Percentiles rank a stretch among this genome's conserved stretches.
These are phyloP conservation scores for Petrocephalus microphthalmus DNA, from an alignment of 2,113 vertebrate genomes.

Conservation along the genomic window DNA sequence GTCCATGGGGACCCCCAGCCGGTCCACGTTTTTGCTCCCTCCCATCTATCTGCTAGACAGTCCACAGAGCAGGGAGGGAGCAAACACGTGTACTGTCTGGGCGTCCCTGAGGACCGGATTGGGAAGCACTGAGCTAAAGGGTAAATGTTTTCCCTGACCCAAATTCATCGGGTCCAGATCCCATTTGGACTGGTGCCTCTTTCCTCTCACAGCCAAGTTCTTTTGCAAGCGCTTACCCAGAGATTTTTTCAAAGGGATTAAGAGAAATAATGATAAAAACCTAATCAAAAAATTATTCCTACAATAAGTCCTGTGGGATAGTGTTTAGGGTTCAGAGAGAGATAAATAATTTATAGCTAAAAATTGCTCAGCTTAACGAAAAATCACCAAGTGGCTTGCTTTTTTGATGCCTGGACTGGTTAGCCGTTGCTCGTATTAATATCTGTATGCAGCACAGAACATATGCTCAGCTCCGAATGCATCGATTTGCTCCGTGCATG, in stretches of 20 bases:
- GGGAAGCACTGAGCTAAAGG: background rate
- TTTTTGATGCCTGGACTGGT: background rate
- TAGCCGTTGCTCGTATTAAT: background rate
- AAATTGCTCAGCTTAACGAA: background rate
- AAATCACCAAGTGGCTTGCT: background rate
- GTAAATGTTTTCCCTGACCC: background rate
- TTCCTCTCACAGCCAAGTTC: background rate
- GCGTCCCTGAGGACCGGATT: background rate
- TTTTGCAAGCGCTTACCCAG: background rate
- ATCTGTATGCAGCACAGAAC: background rate
- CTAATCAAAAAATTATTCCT: background rate
- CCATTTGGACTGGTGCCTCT: background rate
- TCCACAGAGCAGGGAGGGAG: background rate
- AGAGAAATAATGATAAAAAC: background rate
- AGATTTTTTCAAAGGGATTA: background rate
- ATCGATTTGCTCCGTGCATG: background rate
- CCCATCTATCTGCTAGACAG: background rate
- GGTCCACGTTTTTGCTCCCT: background rate
- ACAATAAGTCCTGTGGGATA: background rate
- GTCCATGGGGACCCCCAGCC: background rate
- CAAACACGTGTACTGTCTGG: background rate
- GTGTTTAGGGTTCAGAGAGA: background rate
- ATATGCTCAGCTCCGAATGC: background rate
- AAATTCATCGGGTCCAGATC: background rate
- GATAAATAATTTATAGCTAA: background rate